Evolutionary conservation across 2,888 invertebrate genomes (phyloP), one percentile per base, ranked within the genome.

Genomic region (Eudasyphora cyanicolor): DNA sequence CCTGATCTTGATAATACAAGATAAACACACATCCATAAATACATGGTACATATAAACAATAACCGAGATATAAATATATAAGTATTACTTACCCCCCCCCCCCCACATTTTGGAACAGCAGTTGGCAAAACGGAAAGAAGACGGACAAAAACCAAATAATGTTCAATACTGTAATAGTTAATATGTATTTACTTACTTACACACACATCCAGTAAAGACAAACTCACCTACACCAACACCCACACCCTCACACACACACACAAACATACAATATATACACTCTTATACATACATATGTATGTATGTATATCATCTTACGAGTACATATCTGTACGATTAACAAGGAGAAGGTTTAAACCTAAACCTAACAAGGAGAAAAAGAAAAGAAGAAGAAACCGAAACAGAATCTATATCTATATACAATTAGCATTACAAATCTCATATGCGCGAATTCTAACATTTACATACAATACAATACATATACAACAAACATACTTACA

Each of bases 11-110:
- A 29, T 6, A 24, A 51, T 76, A 64, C 38, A n/a, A 32, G 32
- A 67, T n/a, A 67, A 51, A 64, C 7, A 51, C 0, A 17, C n/a
- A 77, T 27, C 17, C 8, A 67, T 38, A 67, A 3, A 75, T 19
- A 71, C 51, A 69, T 17, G n/a, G 35, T 49, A 71, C n/a, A 49
- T n/a, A 75, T 57, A 67, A 81, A 54, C 38, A 79, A 60, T 57
- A 74, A 64, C 12, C 8, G 73, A 77, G 76, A 82, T 84, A 74
- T 77, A 67, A 38, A 74, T 42, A 70, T 64, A 78, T 69, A 76
- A 57, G 67, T 49, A 81, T 42, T n/a, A 27, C 6, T 38, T 32
- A 12, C 54, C 21, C 19, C 21, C 4, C 10, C 27, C 57, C 10
- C 27, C n/a, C 29, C 60, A 29, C n/a, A 45, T n/a, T n/a, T n/a